Percentiles rank a stretch among this genome's conserved stretches.
These are phyloP conservation scores for Chiridota heheva DNA, from an alignment of 35 echinoderm and acorn worm species.

Conservation along the genomic window DNA sequence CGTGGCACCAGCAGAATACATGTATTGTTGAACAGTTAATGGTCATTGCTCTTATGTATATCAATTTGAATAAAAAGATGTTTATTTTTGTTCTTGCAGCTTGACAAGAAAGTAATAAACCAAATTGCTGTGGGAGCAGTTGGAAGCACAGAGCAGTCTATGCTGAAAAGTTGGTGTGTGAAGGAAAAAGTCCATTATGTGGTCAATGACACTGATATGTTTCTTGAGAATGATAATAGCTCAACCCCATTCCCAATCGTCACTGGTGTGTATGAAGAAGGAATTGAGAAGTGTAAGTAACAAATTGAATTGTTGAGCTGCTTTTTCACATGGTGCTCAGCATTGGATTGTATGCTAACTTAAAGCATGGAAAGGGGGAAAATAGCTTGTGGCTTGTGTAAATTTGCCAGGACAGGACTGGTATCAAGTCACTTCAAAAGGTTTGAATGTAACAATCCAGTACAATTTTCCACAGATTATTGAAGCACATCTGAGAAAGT, in stretches of 20 bases:
- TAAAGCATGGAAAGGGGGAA: no score
- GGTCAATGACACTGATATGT: neutral
- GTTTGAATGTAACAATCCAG: no score
- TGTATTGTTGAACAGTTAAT: no score
- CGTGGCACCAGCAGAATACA: no score
- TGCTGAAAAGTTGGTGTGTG: conserved; percentile 42
- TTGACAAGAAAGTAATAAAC: conserved; percentile 70
- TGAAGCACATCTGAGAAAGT: no score
- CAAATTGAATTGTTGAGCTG: neutral
- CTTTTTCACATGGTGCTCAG: neutral
- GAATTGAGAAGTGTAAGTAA: conserved; percentile 13
- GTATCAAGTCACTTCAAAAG: no score
- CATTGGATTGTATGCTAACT: no score
- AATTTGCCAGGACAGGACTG: no score
- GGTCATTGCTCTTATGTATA: no score
- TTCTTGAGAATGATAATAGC: neutral
- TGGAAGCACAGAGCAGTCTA: conserved; percentile 16
- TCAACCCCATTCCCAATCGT: neutral
- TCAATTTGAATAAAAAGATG: no score
- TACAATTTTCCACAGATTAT: no score
- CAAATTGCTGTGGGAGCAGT: conserved; percentile 48
- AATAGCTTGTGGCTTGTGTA: no score
- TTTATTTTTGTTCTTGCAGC: conserved; percentile 34
- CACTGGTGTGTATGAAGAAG: neutral
- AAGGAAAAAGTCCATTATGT: neutral